phyloP scores from a whole-genome alignment of 2,797 vertebrate species.

The Synanceia verrucosa region DNA sequence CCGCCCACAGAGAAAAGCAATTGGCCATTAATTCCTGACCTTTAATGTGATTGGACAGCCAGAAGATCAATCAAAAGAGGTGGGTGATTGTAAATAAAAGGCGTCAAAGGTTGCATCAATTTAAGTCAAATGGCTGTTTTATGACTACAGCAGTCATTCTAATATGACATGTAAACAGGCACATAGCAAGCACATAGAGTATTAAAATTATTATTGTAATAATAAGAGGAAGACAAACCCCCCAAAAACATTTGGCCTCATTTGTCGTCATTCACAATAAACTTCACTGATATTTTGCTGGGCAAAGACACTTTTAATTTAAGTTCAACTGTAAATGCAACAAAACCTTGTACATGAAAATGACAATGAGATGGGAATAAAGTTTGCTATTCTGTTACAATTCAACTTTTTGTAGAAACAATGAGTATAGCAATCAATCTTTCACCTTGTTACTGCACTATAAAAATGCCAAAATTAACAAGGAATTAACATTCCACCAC shows the following conservation, averaged over 20 bases:
- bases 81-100: constrained; percentile 68
- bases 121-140: constrained; percentile 7
- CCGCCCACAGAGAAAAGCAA: constrained; percentile 57
- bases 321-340: not conserved
- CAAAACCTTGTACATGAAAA: not conserved
- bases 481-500: constrained; percentile 18
- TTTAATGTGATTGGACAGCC: constrained; percentile 59
- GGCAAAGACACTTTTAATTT: not conserved
- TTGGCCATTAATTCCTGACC: constrained; percentile 56
- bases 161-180: not conserved
- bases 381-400: not conserved
- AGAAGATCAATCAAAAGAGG: not conserved
- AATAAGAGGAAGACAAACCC: no score
- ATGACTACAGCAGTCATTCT: not conserved
- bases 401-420: not conserved
- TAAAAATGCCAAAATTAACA: not conserved
- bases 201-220: no score
- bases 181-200: not conserved
- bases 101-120: constrained; percentile 54
- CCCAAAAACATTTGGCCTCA: not conserved
- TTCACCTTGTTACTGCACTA: not conserved
- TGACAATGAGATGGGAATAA: not conserved
- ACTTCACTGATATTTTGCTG: not conserved
- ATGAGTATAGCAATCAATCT: not conserved
- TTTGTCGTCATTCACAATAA: not conserved